phyloP scores from a whole-genome alignment of 2,888 invertebrate species.

The Trimorus sp. region DNA sequence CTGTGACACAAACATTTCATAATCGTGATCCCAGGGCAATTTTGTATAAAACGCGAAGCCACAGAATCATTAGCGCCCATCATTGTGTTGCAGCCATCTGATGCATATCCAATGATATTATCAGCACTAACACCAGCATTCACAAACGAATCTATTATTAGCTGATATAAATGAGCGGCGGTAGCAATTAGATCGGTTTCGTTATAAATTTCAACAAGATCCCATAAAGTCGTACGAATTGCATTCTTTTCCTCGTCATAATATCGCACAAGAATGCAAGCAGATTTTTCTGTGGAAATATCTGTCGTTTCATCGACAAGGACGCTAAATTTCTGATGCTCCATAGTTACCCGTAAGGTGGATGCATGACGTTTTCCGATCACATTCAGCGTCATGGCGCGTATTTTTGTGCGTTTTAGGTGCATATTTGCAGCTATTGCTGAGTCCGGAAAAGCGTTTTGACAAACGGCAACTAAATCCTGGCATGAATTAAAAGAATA shows the following conservation, averaged over 20 bases:
- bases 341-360: neutral
- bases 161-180: conserved; percentile 56
- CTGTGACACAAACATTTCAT: conserved; percentile 64
- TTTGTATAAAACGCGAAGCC: conserved; percentile 61
- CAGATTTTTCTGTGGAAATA: conserved; percentile 20
- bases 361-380: conserved; percentile 1
- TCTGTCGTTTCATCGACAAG: neutral
- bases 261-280: conserved; percentile 52
- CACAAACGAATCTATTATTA: conserved; percentile 52
- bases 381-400: neutral
- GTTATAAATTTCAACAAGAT: conserved; percentile 32
- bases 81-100: conserved; percentile 69
- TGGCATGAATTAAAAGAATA: conserved; percentile 15
- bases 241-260: conserved; percentile 32
- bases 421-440: conserved; percentile 2
- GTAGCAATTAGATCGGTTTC: conserved; percentile 14
- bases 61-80: conserved; percentile 74
- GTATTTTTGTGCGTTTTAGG: conserved; percentile 6
- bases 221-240: conserved; percentile 35
- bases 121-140: conserved; percentile 53
- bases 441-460: conserved; percentile 11
- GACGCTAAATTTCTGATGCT: conserved; percentile 17
- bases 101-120: conserved; percentile 73
- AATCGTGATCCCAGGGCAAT: conserved; percentile 68
- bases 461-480: neutral